Base-by-base conservation (phyloP, 2,888 invertebrate species). In the Mesorhabditis belari region DNA sequence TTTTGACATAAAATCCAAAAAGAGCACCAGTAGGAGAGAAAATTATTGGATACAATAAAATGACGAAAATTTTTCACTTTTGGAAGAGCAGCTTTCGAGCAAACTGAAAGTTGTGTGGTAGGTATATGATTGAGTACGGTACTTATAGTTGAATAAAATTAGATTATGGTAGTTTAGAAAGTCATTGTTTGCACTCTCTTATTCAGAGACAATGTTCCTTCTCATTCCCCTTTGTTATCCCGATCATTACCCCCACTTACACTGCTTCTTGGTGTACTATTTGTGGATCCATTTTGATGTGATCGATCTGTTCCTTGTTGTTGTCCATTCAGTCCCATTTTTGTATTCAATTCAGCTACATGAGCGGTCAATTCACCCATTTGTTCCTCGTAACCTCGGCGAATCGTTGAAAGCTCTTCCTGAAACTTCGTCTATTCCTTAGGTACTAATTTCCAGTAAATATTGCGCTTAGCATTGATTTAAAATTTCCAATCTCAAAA, bases 341-440 rank as follows among this genome's bases (percentile, higher is more conserved):
- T 91, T 74, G 92, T 92, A 83, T 89, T 89, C 85, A 89, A 87
- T 57, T 87, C 86, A 21, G 88, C 88, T 74, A 89, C 83, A 82
- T 89, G 89, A 75, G 89, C 89, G 70, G 88, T 88, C 87, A 89
- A 88, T 62, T 87, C 87, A 75, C 87, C 87, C 58, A 89, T 82
- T 80, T 89, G 89, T 29, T 85, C 83, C 81, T 88, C 88, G 85
- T 91, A 85, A 86, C 83, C 85, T 44, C 82, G 77, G 27, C 84
- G 85, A 3, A 87, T 87, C n/a, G 86, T 86, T 66, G 85, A 84
- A 54, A 89, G 83, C 80, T 89, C 88, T 80, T 89, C 89, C 82
- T 87, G 84, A 19, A 74, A 44, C 4, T 19, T n/a, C 12, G 21
- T 28, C 29, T 19, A 21, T 51, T 29, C 50, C 58, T 35, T 35